Base-by-base conservation (phyloP, 2,797 vertebrate species). In the Anniella stebbinsi region DNA sequence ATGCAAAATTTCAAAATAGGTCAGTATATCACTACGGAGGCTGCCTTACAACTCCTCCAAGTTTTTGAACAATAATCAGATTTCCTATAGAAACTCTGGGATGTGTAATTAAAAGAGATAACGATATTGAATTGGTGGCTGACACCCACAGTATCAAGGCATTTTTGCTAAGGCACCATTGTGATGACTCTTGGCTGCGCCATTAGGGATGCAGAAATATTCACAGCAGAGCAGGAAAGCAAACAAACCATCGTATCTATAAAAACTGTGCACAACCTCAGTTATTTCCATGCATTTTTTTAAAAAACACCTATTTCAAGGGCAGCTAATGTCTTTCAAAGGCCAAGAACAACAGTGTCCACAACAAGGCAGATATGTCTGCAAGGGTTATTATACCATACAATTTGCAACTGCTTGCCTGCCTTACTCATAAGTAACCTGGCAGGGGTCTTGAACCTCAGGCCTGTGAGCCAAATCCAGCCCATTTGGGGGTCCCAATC, bases 41-140 rank as follows among this genome's bases (percentile, higher is more conserved):
- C 88, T 91, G 92, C 66, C 83, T 88, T 93, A 91, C 92, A 94
- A 92, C 89, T 81, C 91, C n/a, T n/a, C 86, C 87, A 91, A 87
- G 85, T 92, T 93, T 95, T 93, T 90, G 91, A 92, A 93, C 87
- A 93, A 92, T 95, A 94, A 94, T 93, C 93, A 91, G 94, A 93
- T 95, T 93, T 95, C 94, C 38, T 0, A 93, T 95, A 94, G 93
- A 93, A 94, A 94, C 91, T 91, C 48, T 88, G 75, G 57, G 54
- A 86, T 90, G 82, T 93, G 75, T 92, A 92, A 94, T 94, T 95
- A 93, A 91, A 91, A 91, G 84, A 91, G 88, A 80, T 73, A 93
- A 93, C 92, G 90, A 87, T 94, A 94, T 78, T 89, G 92, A 94
- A 93, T 92, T 45, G 70, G 88, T 78, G 91, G 88, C 92, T 92